A percentile compares a stretch with the other conserved stretches of the same genome.
These are phyloP conservation scores for Phymorhynchus buccinoides DNA, from an alignment of 1,140 invertebrate genomes.

Conservation along the genomic window DNA sequence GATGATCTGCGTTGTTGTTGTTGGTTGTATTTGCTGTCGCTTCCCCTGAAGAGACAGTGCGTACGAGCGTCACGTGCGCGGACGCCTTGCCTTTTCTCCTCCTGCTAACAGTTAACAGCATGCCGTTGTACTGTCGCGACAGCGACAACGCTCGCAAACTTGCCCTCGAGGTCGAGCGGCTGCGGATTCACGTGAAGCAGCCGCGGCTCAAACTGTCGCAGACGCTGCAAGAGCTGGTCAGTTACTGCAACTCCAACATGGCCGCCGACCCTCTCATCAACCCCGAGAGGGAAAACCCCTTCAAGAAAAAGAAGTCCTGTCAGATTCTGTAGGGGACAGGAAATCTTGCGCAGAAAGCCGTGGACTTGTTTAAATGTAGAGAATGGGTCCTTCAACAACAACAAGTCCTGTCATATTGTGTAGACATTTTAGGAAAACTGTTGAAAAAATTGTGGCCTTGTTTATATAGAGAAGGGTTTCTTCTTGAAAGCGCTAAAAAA, in stretches of 20 bases:
- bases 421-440: no score
- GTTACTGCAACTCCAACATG: slow-evolving; percentile 43
- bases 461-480: no score
- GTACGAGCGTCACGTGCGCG: no score
- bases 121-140: slow-evolving; percentile 44
- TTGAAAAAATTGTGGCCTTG: no score
- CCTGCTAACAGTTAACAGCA: no score
- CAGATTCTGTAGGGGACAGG: slow-evolving; percentile 38
- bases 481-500: no score
- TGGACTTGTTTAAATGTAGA: no score
- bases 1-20: not conserved
- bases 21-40: slow-evolving; percentile 23
- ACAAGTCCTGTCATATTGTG: no score
- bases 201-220: slow-evolving; percentile 43
- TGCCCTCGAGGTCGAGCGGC: slow-evolving; percentile 40
- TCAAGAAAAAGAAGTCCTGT: slow-evolving; percentile 52
- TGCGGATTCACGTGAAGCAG: slow-evolving; percentile 42
- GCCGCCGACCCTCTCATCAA: slow-evolving; percentile 48
- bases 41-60: no score
- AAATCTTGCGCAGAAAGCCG: no score
- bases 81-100: slow-evolving; percentile 20
- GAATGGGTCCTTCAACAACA: no score
- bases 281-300: slow-evolving; percentile 57
- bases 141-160: slow-evolving; percentile 44
- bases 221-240: slow-evolving; percentile 47